Conservation (phyloP, 2,888 invertebrate species). For the Caenorhabditis sp. region DNA sequence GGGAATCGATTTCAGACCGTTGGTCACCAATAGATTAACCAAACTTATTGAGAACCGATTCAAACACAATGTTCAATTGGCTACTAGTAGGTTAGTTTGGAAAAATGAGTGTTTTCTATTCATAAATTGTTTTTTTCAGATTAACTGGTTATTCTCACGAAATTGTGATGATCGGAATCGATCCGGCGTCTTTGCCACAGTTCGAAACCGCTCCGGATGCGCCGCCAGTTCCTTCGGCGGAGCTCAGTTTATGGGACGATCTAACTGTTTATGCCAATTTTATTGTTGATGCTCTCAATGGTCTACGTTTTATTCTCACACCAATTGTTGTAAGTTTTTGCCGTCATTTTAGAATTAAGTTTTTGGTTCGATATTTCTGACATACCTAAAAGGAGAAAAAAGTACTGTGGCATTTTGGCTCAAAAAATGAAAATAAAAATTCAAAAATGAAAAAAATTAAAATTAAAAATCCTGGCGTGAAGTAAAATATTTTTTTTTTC, state of each 20-base stretch:
- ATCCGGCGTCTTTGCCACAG: conserved; percentile 29
- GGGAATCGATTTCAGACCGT: conserved; percentile 67
- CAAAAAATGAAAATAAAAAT: too few species aligned
- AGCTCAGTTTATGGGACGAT: conserved; percentile 69
- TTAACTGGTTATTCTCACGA: conserved; percentile 22
- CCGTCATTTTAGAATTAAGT: too few species aligned
- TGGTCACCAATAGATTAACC: conserved; percentile 57
- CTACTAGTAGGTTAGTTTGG: conserved; percentile 51
- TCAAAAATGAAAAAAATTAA: too few species aligned
- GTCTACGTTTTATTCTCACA: conserved; percentile 60
- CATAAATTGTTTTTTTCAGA: conserved; percentile 4
- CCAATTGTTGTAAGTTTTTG: conserved; percentile 49
- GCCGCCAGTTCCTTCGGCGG: conserved; percentile 56
- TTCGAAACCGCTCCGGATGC: conserved; percentile 24
- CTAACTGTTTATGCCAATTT: conserved; percentile 64
- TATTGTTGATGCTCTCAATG: conserved; percentile 62
- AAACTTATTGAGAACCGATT: conserved; percentile 56
- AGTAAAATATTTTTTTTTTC: too few species aligned
- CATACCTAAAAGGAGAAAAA: too few species aligned
- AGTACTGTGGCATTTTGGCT: too few species aligned
- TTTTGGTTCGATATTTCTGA: too few species aligned
- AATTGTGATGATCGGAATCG: conserved; percentile 35
- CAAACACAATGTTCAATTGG: conserved; percentile 45
- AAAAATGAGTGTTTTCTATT: too few species aligned
- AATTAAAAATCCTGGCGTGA: too few species aligned